Conservation (phyloP, 2,113 vertebrate species). For the Vicugna pacos region DNA sequence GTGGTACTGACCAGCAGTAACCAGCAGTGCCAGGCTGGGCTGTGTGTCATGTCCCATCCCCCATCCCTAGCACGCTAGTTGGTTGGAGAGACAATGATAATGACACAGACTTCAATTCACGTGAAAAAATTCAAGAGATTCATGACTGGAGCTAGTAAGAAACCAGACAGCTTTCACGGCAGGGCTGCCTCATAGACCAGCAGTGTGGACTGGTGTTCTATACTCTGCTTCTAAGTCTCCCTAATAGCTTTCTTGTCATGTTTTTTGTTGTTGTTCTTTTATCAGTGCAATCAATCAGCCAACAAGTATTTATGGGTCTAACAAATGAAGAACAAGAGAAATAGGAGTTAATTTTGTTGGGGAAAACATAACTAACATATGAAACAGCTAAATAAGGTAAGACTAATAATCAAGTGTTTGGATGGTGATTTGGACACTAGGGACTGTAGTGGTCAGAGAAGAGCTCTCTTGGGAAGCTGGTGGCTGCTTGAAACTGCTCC, state of each 20-base stretch:
- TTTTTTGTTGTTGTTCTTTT: slow-evolving; percentile 48
- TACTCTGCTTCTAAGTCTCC: slow-evolving; percentile 52
- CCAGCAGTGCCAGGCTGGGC: slow-evolving; percentile 76
- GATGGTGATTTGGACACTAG: slow-evolving; percentile 54
- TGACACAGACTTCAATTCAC: slow-evolving; percentile 60
- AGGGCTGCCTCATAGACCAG: background rate
- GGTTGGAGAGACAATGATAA: slow-evolving; percentile 55
- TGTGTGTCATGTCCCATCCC: slow-evolving; percentile 66
- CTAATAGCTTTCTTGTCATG: slow-evolving; percentile 48
- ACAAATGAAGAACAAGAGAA: slow-evolving; percentile 68
- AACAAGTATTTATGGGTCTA: slow-evolving; percentile 51
- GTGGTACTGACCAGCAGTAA: slow-evolving; percentile 68
- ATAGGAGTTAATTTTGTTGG: slow-evolving; percentile 62
- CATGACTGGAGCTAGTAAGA: slow-evolving; percentile 29
- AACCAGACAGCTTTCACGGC: slow-evolving; percentile 19
- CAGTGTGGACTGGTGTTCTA: background rate
- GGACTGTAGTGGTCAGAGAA: slow-evolving; percentile 63
- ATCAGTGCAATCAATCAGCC: slow-evolving; percentile 45
- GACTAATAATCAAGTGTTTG: slow-evolving; percentile 51
- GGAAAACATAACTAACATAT: slow-evolving; percentile 66
- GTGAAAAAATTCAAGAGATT: slow-evolving; percentile 53
- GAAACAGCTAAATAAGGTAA: slow-evolving; percentile 64
- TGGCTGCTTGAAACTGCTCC: slow-evolving; percentile 46
- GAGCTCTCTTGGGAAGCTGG: slow-evolving; percentile 61
- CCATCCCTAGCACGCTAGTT: slow-evolving; percentile 64